Conservation (phyloP, 2,113 vertebrate species). For the Triplophysa siluroides region DNA sequence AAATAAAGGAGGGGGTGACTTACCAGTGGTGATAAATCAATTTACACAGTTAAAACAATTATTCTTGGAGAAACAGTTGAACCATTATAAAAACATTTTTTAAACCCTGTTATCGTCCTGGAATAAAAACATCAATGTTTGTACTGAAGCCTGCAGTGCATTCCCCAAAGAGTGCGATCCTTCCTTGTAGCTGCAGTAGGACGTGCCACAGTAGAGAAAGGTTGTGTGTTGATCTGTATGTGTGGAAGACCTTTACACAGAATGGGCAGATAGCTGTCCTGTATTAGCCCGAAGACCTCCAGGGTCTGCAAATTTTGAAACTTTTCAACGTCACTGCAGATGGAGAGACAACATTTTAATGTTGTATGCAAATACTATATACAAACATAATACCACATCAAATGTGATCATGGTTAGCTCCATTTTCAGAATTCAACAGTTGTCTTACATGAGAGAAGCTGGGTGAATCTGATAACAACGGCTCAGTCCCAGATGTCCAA, state of each 20-base stretch:
- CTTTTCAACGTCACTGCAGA: slow-evolving; percentile 80
- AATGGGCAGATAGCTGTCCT: slow-evolving; percentile 75
- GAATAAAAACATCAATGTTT: slow-evolving; percentile 44
- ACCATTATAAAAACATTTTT: background rate
- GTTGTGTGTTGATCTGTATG: slow-evolving; percentile 81
- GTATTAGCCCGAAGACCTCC: slow-evolving; percentile 87
- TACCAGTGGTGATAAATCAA: slow-evolving; percentile 4
- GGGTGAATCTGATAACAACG: slow-evolving; percentile 93
- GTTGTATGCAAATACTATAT: background rate
- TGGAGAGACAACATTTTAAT: background rate
- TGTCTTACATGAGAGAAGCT: slow-evolving; percentile 75
- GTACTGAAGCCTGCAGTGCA: slow-evolving; percentile 76
- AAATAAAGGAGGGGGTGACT: background rate
- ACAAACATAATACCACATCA: background rate
- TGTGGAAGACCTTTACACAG: slow-evolving; percentile 79
- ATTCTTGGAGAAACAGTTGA: background rate
- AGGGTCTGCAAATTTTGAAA: slow-evolving; percentile 78
- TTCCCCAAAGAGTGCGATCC: slow-evolving; percentile 81
- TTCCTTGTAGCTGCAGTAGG: slow-evolving; percentile 75
- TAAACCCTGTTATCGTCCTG: background rate
- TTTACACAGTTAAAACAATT: slow-evolving; percentile 1
- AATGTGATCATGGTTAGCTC: background rate
- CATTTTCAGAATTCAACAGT: background rate
- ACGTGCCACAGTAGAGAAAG: slow-evolving; percentile 82
- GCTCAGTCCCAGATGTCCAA: slow-evolving; percentile 86